These are phyloP conservation scores for Ips nitidus DNA, from an alignment of 1,140 invertebrate species.

Conservation along the genomic window DNA sequence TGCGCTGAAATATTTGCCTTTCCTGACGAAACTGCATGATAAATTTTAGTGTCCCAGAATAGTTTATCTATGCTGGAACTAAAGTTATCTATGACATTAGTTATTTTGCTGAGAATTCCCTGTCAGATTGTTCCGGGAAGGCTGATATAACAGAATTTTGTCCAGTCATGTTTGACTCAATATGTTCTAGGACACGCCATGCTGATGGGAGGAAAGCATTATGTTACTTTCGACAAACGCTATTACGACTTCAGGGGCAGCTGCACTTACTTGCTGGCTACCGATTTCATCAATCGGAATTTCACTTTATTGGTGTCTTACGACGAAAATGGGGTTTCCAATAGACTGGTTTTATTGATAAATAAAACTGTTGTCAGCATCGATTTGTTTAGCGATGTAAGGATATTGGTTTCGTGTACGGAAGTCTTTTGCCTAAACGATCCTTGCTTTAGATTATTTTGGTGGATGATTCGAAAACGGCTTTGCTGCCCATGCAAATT, in stretches of 20 bases:
- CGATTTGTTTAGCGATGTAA: constrained; percentile 49
- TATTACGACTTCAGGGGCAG: constrained; percentile 64
- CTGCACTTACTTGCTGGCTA: constrained; percentile 69
- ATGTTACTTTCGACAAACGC: constrained; percentile 74
- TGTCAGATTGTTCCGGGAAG: not conserved
- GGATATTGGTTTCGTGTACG: constrained; percentile 4
- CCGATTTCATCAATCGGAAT: constrained; percentile 64
- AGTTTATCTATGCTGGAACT: not conserved
- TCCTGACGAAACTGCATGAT: constrained; percentile 12
- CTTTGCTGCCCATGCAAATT: constrained; percentile 55
- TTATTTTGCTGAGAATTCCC: not conserved
- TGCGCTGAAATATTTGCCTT: constrained; percentile 10
- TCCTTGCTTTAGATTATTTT: constrained; percentile 32
- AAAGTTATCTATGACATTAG: constrained; percentile 10
- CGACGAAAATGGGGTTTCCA: constrained; percentile 36
- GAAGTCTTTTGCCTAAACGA: not conserved
- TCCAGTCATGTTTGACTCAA: constrained; percentile 1
- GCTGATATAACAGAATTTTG: constrained; percentile 3
- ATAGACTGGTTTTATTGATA: constrained; percentile 50
- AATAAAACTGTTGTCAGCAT: constrained; percentile 50
- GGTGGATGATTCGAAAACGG: constrained; percentile 37
- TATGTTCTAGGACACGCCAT: constrained; percentile 63
- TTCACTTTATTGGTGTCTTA: constrained; percentile 55
- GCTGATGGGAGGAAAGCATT: constrained; percentile 69
- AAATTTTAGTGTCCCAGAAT: constrained; percentile 3